Percentiles rank a stretch among this genome's conserved stretches.
Evolutionary conservation across 2,113 vertebrate species (phyloP).

Genomic region (Cryptotis parvus): DNA sequence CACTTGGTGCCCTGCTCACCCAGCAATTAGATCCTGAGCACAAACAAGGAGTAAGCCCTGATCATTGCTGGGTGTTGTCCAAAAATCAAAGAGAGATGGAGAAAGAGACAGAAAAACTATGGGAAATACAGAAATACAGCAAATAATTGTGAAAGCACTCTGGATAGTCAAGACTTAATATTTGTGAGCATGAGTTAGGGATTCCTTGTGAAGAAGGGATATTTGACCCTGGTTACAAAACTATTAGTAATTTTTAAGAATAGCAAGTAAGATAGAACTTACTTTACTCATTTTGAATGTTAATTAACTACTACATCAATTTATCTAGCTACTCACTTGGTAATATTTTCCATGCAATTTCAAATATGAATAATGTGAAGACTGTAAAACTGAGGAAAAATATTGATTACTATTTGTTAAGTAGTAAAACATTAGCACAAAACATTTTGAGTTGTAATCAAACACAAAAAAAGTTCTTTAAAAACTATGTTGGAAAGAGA

Average conservation of each 20-base stretch:
- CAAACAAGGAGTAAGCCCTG: too few relatives aligned
- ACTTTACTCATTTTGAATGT: conserved; percentile 1
- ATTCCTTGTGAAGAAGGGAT: not conserved
- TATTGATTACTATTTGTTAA: not conserved
- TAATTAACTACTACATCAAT: not conserved
- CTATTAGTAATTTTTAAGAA: not conserved
- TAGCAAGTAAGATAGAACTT: not conserved
- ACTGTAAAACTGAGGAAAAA: not conserved
- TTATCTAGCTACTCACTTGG: too few relatives aligned
- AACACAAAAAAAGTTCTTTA: not conserved
- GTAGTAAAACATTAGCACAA: not conserved
- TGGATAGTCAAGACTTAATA: not conserved
- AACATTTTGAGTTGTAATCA: not conserved
- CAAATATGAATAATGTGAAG: not conserved
- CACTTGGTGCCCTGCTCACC: too few relatives aligned
- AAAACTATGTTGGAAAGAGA: not conserved
- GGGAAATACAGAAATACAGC: not conserved
- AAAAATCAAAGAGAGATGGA: too few relatives aligned
- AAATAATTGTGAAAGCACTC: not conserved
- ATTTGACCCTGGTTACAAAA: conserved; percentile 37
- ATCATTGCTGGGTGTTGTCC: too few relatives aligned
- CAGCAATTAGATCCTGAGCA: too few relatives aligned
- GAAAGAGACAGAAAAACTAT: not conserved
- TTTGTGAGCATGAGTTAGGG: not conserved
- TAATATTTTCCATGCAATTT: not conserved